These are phyloP conservation scores for Zaprionus capensis DNA, from an alignment of 1,140 invertebrate genomes.

Conservation along the genomic window DNA sequence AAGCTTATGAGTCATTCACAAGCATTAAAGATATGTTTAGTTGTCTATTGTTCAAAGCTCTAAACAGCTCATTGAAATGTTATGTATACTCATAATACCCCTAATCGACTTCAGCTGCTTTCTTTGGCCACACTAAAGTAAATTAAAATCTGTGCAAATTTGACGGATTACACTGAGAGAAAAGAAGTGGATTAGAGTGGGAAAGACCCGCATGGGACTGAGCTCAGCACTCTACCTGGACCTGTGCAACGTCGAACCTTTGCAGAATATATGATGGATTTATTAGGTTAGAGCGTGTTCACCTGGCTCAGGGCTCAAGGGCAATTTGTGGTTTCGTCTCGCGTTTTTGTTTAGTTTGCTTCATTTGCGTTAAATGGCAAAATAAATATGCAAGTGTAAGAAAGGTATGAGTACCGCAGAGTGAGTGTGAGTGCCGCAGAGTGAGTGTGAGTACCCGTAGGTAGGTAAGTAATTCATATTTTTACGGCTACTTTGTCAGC, in stretches of 20 bases:
- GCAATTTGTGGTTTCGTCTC: slow-evolving; percentile 58
- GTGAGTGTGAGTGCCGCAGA: background rate
- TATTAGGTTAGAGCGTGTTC: slow-evolving; percentile 67
- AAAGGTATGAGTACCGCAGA: background rate
- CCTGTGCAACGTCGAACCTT: slow-evolving; percentile 54
- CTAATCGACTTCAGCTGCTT: background rate
- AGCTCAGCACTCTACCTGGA: background rate
- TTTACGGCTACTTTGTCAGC: slow-evolving; percentile 82
- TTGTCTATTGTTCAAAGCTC: background rate
- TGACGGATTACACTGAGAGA: slow-evolving; percentile 23
- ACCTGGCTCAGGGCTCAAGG: slow-evolving; percentile 51
- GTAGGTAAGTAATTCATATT: slow-evolving; percentile 70
- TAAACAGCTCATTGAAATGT: background rate
- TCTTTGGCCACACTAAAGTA: slow-evolving; percentile 17
- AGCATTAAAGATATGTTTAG: background rate
- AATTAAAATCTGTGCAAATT: slow-evolving; percentile 69
- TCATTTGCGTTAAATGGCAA: slow-evolving; percentile 62
- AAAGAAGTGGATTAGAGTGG: slow-evolving; percentile 15
- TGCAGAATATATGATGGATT: slow-evolving; percentile 65
- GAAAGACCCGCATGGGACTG: background rate
- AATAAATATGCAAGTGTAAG: slow-evolving; percentile 22
- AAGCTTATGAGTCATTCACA: too few relatives aligned
- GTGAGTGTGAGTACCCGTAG: slow-evolving; percentile 33
- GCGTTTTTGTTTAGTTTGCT: slow-evolving; percentile 22
- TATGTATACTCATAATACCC: background rate